phyloP scores from a whole-genome alignment of 2,113 vertebrate genomes.

The Sinocyclocheilus anophthalmus region DNA sequence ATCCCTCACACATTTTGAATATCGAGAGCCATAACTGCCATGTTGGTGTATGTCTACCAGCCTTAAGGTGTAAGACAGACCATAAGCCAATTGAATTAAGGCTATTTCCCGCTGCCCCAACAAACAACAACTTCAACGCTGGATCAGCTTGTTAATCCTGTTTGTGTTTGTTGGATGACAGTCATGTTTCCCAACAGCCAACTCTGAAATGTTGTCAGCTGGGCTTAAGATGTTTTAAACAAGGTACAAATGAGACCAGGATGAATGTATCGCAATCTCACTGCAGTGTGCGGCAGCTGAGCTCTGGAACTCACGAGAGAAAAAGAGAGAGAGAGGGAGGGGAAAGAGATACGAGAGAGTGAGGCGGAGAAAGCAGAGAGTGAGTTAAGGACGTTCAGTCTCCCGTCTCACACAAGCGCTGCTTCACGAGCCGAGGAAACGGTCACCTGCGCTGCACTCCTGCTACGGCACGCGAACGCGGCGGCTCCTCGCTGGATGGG shows the following conservation, averaged over 20 bases:
- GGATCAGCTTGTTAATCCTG: constrained; percentile 1
- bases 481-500: constrained; percentile 67
- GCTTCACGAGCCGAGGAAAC: constrained; percentile 44
- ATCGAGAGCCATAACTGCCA: neutral
- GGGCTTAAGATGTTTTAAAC: neutral
- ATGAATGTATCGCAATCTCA: neutral
- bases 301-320: neutral
- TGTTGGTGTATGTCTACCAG: neutral
- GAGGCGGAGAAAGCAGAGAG: constrained; percentile 28
- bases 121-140: neutral
- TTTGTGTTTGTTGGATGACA: neutral
- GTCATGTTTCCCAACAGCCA: neutral
- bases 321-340: constrained; percentile 23
- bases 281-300: constrained; percentile 9
- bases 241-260: constrained; percentile 3
- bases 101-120: neutral
- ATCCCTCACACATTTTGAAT: constrained; percentile 1
- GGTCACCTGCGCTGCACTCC: constrained; percentile 44
- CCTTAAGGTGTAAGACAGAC: neutral
- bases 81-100: neutral
- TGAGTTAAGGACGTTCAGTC: constrained; percentile 37
- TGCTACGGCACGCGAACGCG: constrained; percentile 50
- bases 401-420: constrained; percentile 25
- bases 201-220: neutral
- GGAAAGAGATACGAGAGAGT: neutral